Conservation (phyloP, 2,888 invertebrate species). For the Ptychoptera albimana region DNA sequence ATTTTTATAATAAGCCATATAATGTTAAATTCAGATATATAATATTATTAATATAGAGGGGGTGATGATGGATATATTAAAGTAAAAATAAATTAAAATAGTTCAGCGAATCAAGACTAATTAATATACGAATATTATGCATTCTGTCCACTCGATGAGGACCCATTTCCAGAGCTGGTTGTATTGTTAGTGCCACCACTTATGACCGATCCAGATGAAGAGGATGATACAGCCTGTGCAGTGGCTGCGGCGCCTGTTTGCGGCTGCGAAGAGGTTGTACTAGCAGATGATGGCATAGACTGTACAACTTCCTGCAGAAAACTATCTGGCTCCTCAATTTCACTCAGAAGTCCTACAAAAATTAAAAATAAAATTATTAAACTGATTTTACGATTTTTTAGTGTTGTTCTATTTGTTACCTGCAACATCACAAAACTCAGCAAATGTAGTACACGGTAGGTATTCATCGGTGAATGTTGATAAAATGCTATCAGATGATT, state of each 20-base stretch:
- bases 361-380: not conserved
- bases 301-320: constrained; percentile 24
- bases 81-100: not conserved
- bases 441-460: constrained; percentile 76
- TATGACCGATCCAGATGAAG: no score
- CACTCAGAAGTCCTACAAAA: constrained; percentile 10
- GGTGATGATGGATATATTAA: no score
- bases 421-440: constrained; percentile 85
- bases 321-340: constrained; percentile 26
- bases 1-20: no score
- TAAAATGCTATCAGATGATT: constrained; percentile 72
- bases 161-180: not conserved
- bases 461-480: constrained; percentile 73
- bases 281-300: constrained; percentile 19
- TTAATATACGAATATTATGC: not conserved
- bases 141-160: not conserved
- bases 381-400: not conserved
- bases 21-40: not conserved
- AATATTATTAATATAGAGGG: not conserved
- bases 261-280: not conserved
- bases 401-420: constrained; percentile 30
- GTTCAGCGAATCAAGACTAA: no score
- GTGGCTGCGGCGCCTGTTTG: not conserved
- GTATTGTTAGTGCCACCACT: no score
- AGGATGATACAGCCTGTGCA: no score